A percentile compares a stretch with the other conserved stretches of the same genome.
Conservation (phyloP, 2,797 vertebrate genomes). For the Harpagifer antarcticus region DNA sequence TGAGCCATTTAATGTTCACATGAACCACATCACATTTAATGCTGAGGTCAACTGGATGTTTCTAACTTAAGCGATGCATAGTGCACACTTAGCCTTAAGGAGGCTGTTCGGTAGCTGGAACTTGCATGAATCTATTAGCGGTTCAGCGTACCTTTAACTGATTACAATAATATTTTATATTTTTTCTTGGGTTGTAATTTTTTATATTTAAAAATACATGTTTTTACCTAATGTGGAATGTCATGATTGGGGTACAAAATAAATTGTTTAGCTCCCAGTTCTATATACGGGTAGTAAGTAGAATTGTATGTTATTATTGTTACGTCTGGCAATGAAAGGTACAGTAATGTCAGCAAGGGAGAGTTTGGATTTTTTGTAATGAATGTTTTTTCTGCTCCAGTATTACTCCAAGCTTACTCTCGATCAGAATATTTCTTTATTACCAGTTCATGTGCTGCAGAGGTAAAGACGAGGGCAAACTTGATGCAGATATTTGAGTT, state of each 20-base stretch:
- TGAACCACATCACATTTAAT: not conserved
- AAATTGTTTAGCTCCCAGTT: not conserved
- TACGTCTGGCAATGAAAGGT: not conserved
- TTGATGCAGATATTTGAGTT: conserved; percentile 54
- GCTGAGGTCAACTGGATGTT: not conserved
- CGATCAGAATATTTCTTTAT: not conserved
- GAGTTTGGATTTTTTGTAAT: not conserved
- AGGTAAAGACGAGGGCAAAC: conserved; percentile 12
- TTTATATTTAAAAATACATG: not conserved
- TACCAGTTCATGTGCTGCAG: conserved; percentile 2
- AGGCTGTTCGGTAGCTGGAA: not conserved
- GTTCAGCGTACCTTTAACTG: not conserved
- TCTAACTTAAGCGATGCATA: not conserved
- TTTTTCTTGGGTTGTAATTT: not conserved
- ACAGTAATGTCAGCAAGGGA: not conserved
- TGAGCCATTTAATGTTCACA: not conserved
- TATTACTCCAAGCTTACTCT: not conserved
- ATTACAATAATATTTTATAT: not conserved
- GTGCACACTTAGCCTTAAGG: not conserved
- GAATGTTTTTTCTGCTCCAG: not conserved
- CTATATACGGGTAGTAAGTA: not conserved
- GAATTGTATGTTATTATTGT: not conserved
- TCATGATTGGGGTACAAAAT: not conserved
- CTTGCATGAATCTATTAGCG: not conserved
- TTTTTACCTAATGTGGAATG: too few relatives aligned